Percentiles rank a stretch among this genome's conserved stretches.
Conservation (phyloP, 2,113 vertebrate species). For the Centropus bengalensis region DNA sequence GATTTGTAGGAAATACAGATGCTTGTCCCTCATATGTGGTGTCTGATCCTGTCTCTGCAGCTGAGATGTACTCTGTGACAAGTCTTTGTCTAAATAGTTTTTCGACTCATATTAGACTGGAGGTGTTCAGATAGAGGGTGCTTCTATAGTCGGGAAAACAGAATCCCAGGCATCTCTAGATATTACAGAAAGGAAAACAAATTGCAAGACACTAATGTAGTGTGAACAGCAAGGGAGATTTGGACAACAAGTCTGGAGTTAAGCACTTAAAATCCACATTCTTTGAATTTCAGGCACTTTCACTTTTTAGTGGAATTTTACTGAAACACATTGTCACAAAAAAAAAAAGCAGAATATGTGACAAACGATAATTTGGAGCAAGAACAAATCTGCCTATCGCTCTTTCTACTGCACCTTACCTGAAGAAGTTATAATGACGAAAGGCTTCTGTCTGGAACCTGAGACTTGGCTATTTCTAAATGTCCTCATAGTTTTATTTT, state of each 20-base stretch:
- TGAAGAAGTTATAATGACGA: neutral
- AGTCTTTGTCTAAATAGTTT: neutral
- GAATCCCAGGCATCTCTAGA: neutral
- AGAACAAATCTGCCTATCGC: neutral
- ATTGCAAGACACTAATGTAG: neutral
- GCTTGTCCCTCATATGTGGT: neutral
- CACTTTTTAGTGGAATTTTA: neutral
- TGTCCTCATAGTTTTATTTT: neutral
- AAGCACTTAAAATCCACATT: neutral
- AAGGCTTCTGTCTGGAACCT: neutral
- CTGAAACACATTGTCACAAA: neutral
- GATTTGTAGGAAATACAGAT: neutral
- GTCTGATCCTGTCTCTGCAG: neutral
- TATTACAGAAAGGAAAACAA: neutral
- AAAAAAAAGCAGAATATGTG: accelerated
- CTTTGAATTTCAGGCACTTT: neutral
- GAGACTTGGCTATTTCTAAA: neutral
- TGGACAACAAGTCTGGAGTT: neutral
- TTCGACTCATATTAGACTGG: neutral
- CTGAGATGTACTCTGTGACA: neutral
- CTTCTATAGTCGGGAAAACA: neutral
- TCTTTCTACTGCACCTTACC: neutral
- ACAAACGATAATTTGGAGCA: neutral
- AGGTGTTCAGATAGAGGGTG: neutral
- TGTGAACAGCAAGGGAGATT: neutral